phyloP scores from a whole-genome alignment of 2,113 vertebrate species.

The Pipra filicauda region DNA sequence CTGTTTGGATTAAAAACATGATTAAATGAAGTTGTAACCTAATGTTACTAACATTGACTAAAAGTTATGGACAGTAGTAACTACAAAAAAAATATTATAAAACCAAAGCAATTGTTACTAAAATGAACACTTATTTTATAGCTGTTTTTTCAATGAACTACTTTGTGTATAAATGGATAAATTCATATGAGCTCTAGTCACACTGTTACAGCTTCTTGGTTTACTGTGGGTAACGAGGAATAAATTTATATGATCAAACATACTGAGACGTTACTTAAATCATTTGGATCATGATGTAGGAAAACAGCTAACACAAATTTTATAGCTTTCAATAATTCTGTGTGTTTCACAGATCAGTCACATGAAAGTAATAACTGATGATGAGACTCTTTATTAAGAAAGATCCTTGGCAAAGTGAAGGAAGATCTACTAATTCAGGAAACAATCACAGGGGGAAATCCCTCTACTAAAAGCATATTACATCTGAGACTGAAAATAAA shows the following conservation, averaged over 20 bases:
- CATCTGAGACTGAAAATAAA: background rate
- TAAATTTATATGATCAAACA: background rate
- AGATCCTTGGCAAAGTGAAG: background rate
- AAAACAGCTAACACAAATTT: slow-evolving; percentile 22
- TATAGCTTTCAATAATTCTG: slow-evolving; percentile 26
- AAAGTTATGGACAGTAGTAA: background rate
- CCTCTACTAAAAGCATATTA: background rate
- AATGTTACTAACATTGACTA: background rate
- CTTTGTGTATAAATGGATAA: background rate
- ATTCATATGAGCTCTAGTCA: background rate
- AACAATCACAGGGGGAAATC: background rate
- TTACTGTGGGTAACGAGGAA: background rate
- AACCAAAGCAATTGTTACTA: background rate
- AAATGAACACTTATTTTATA: background rate
- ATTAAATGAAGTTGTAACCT: background rate
- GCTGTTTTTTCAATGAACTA: background rate
- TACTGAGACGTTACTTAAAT: background rate
- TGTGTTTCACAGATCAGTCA: background rate
- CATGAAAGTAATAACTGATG: slow-evolving; percentile 19
- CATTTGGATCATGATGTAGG: background rate
- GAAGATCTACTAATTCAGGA: background rate
- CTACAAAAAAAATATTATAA: background rate
- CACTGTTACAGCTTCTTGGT: background rate
- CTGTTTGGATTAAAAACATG: background rate
- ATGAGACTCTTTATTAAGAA: background rate